These are phyloP conservation scores for Pararge aegeria DNA, from an alignment of 1,140 invertebrate genomes.

Conservation along the genomic window DNA sequence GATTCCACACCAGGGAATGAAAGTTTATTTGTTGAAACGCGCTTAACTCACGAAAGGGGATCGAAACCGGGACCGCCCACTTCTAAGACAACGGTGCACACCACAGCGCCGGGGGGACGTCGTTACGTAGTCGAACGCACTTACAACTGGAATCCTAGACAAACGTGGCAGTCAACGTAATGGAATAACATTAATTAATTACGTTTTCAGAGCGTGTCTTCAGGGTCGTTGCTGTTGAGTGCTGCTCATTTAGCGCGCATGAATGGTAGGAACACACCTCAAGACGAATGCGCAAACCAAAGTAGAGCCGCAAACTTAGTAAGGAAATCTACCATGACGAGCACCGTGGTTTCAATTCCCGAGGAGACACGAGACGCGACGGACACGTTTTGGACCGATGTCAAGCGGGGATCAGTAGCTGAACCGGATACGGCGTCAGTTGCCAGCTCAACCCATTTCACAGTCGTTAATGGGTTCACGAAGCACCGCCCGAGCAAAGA, in stretches of 20 bases:
- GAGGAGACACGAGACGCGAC: slow-evolving; percentile 54
- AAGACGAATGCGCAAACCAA: slow-evolving; percentile 52
- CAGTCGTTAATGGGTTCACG: slow-evolving; percentile 89
- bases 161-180: too few relatives aligned
- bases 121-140: too few relatives aligned
- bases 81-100: too few relatives aligned
- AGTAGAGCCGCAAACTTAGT: slow-evolving; percentile 42
- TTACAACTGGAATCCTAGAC: too few relatives aligned
- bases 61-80: too few relatives aligned
- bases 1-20: too few relatives aligned
- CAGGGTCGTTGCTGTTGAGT: slow-evolving; percentile 87
- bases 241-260: slow-evolving; percentile 88
- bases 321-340: slow-evolving; percentile 40
- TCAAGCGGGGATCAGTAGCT: slow-evolving; percentile 65
- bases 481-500: slow-evolving; percentile 78
- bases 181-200: neutral
- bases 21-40: too few relatives aligned
- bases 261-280: slow-evolving; percentile 67
- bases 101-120: too few relatives aligned
- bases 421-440: slow-evolving; percentile 85
- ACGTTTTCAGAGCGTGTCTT: slow-evolving; percentile 86
- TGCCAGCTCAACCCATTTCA: slow-evolving; percentile 92
- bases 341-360: slow-evolving; percentile 61
- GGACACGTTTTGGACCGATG: slow-evolving; percentile 71
- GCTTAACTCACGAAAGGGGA: too few relatives aligned